Percentiles rank a stretch among this genome's conserved stretches.
Conservation (phyloP, 2,888 invertebrate species). For the Caenorhabditis wallacei region DNA sequence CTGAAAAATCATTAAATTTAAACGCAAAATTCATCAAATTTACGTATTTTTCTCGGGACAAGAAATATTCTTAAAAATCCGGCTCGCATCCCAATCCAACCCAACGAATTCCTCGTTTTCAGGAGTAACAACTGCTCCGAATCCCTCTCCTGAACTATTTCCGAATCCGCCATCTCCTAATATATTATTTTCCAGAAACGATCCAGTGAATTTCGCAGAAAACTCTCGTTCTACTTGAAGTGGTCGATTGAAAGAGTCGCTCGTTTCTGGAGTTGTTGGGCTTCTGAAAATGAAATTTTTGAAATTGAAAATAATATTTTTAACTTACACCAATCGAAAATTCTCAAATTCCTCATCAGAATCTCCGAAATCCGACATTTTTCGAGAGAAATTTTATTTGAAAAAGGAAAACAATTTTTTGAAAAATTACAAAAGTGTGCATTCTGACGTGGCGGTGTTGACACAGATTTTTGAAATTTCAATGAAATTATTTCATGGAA, state of each 20-base stretch:
- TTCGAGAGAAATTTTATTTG: background rate
- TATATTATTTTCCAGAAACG: slow-evolving; percentile 23
- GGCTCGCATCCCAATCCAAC: slow-evolving; percentile 41
- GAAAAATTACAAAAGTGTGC: background rate
- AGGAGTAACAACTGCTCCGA: background rate
- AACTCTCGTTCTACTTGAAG: background rate
- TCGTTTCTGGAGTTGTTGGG: background rate
- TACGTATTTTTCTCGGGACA: slow-evolving; percentile 25
- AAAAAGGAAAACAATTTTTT: background rate
- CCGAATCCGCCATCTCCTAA: slow-evolving; percentile 27
- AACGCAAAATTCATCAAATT: background rate
- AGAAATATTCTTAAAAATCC: slow-evolving; percentile 38
- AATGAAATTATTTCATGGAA: too few species aligned
- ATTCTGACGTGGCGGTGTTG: background rate
- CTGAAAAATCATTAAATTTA: slow-evolving; percentile 1
- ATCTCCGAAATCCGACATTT: slow-evolving; percentile 42
- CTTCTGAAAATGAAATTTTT: slow-evolving; percentile 8
- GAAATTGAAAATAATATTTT: background rate
- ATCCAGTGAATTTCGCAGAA: slow-evolving; percentile 18
- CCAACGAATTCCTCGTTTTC: slow-evolving; percentile 21
- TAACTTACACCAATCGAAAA: slow-evolving; percentile 20
- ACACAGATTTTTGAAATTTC: background rate
- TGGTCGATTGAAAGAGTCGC: background rate
- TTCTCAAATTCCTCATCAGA: slow-evolving; percentile 26
- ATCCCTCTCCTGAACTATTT: slow-evolving; percentile 1